A percentile compares a stretch with the other conserved stretches of the same genome.
Evolutionary conservation across 2,888 invertebrate genomes (phyloP).

Genomic region (Gymnosoma rotundatum): DNA sequence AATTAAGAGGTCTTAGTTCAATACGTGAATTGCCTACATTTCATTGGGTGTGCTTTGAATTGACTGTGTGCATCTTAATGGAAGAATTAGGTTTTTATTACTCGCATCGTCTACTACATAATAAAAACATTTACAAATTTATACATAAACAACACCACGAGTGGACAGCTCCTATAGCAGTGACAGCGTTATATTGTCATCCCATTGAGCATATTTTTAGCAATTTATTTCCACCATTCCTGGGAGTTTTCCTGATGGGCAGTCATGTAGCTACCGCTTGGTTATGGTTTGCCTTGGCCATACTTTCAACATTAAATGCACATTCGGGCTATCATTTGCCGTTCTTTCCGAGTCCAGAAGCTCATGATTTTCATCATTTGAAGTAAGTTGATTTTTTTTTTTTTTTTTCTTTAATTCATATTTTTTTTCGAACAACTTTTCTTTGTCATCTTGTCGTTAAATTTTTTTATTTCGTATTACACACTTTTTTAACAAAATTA

Average conservation of each 20-base stretch:
- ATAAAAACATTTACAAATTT: slow-evolving; percentile 88
- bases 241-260: slow-evolving; percentile 89
- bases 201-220: slow-evolving; percentile 90
- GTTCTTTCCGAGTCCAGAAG: slow-evolving; percentile 92
- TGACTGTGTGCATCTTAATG: slow-evolving; percentile 88
- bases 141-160: slow-evolving; percentile 94
- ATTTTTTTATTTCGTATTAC: too few relatives aligned
- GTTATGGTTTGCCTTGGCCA: slow-evolving; percentile 91
- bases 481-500: too few relatives aligned
- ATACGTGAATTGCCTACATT: slow-evolving; percentile 89
- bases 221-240: slow-evolving; percentile 89
- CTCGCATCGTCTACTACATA: slow-evolving; percentile 91
- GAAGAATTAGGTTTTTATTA: slow-evolving; percentile 94
- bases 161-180: slow-evolving; percentile 94
- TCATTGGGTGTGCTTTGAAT: slow-evolving; percentile 88
- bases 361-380: slow-evolving; percentile 93
- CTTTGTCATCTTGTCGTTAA: too few relatives aligned
- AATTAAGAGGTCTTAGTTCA: slow-evolving; percentile 86
- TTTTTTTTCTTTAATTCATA: too few relatives aligned
- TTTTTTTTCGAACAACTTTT: too few relatives aligned
- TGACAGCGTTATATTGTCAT: slow-evolving; percentile 91
- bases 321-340: slow-evolving; percentile 94
- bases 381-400: slow-evolving; percentile 84
- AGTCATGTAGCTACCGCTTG: slow-evolving; percentile 90
- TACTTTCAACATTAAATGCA: slow-evolving; percentile 89